phyloP scores from a whole-genome alignment of 2,888 invertebrate genomes.

The Amphipyra berbera region DNA sequence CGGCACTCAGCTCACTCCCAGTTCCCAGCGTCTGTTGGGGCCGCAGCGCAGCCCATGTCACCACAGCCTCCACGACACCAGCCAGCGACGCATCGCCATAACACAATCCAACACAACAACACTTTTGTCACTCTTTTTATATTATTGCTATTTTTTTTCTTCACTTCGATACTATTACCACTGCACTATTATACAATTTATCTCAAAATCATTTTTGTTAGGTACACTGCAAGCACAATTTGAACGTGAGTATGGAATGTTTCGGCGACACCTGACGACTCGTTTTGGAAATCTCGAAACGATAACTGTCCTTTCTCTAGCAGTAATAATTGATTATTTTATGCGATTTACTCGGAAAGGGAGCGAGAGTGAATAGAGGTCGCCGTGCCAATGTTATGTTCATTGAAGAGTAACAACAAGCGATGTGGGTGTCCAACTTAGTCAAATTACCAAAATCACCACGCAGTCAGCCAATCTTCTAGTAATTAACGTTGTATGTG shows the following conservation, averaged over 20 bases:
- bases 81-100: slow-evolving; percentile 79
- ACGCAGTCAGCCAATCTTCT: slow-evolving; percentile 65
- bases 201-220: slow-evolving; percentile 89
- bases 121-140: slow-evolving; percentile 69
- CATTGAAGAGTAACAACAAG: slow-evolving; percentile 88
- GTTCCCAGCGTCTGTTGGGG: slow-evolving; percentile 82
- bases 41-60: slow-evolving; percentile 87
- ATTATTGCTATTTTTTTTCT: slow-evolving; percentile 79
- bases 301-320: slow-evolving; percentile 31
- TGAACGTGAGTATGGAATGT: slow-evolving; percentile 69
- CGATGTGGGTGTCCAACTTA: slow-evolving; percentile 79
- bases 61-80: slow-evolving; percentile 76
- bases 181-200: slow-evolving; percentile 85
- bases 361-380: slow-evolving; percentile 81
- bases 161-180: slow-evolving; percentile 77
- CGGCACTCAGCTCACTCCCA: slow-evolving; percentile 85
- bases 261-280: slow-evolving; percentile 80
- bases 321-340: slow-evolving; percentile 48
- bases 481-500: slow-evolving; percentile 50
- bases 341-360: slow-evolving; percentile 70
- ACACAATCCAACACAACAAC: slow-evolving; percentile 74
- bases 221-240: slow-evolving; percentile 82
- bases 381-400: slow-evolving; percentile 88
- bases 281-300: slow-evolving; percentile 43
- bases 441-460: slow-evolving; percentile 73